phyloP scores from a whole-genome alignment of 2,888 invertebrate species.

The Teinopalpus imperialis region DNA sequence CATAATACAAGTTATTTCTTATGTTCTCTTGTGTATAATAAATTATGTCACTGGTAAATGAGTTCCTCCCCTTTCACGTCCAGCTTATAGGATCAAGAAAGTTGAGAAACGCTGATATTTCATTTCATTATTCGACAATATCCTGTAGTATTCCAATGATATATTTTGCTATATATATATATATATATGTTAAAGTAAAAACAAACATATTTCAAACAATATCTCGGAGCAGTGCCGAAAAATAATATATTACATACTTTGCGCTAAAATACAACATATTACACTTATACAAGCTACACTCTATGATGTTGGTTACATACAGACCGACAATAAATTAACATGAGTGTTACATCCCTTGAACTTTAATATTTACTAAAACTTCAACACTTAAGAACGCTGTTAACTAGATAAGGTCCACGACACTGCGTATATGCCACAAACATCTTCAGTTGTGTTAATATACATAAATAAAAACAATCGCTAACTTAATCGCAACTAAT shows the following conservation, averaged over 20 bases:
- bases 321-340: constrained; percentile 55
- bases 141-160: constrained; percentile 37
- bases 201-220: constrained; percentile 47
- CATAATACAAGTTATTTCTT: too few species aligned
- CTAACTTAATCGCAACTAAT: constrained; percentile 1
- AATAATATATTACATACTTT: constrained; percentile 66
- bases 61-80: too few species aligned
- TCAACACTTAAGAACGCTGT: constrained; percentile 43
- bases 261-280: constrained; percentile 66
- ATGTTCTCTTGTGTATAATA: too few species aligned
- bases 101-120: constrained; percentile 10
- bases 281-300: constrained; percentile 69
- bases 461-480: neutral
- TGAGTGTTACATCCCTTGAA: constrained; percentile 39
- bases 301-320: constrained; percentile 57
- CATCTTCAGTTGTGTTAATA: neutral
- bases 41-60: too few species aligned
- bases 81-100: too few species aligned
- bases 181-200: constrained; percentile 26
- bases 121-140: constrained; percentile 9
- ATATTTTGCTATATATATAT: too few species aligned
- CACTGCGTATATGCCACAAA: constrained; percentile 31
- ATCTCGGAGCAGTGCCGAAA: constrained; percentile 37
- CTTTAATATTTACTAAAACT: constrained; percentile 45
- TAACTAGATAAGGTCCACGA: constrained; percentile 35